phyloP scores from a whole-genome alignment of 1,140 invertebrate genomes.

The Coenobita brevimanus region DNA sequence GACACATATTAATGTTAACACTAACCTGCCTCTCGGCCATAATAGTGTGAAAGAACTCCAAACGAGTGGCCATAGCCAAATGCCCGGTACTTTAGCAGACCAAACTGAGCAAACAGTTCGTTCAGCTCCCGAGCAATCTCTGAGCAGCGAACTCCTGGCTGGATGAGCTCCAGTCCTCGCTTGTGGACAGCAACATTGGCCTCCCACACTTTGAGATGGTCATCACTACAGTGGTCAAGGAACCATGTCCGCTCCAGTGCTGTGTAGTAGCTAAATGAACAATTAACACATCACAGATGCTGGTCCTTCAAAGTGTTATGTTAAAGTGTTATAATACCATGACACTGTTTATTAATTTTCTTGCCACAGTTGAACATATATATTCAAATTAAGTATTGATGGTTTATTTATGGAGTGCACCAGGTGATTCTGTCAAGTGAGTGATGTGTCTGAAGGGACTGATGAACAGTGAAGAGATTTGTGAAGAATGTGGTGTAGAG shows the following conservation, averaged over 20 bases:
- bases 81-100: conserved; percentile 35
- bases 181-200: conserved; percentile 53
- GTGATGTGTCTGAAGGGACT: no score
- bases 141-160: conserved; percentile 29
- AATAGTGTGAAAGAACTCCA: conserved; percentile 44
- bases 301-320: no score
- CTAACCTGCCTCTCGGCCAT: conserved; percentile 53
- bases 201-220: conserved; percentile 54
- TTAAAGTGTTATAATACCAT: no score
- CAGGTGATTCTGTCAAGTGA: no score
- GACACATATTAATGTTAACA: neutral
- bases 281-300: no score
- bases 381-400: no score
- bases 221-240: conserved; percentile 54
- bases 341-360: no score
- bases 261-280: conserved; percentile 42
- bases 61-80: conserved; percentile 61
- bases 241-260: conserved; percentile 48
- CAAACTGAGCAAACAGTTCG: conserved; percentile 39
- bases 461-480: no score
- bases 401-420: no score
- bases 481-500: no score
- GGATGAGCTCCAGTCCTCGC: conserved; percentile 41
- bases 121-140: conserved; percentile 54
- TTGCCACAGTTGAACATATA: no score